Percentiles rank a stretch among this genome's conserved stretches.
phyloP scores from a whole-genome alignment of 2,888 invertebrate species.

The Idaea dimidiata region DNA sequence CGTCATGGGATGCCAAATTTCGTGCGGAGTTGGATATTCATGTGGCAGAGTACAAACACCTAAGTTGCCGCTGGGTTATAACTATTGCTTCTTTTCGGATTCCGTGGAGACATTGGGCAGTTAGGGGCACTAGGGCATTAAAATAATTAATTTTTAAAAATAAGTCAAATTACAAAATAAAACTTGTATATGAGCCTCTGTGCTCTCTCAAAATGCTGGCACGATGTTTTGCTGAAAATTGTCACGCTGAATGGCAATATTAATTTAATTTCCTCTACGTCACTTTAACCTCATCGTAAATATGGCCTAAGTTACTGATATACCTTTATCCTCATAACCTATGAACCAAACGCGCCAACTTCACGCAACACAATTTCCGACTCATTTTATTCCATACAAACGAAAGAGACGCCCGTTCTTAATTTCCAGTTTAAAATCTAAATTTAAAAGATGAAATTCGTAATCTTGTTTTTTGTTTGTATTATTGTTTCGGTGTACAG shows the following conservation, averaged over 20 bases:
- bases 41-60: no score
- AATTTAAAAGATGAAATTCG: not conserved
- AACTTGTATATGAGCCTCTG: no score
- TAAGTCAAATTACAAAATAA: no score
- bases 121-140: no score
- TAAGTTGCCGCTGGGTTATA: no score
- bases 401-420: not conserved
- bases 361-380: not conserved
- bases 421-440: not conserved
- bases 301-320: not conserved
- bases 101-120: no score
- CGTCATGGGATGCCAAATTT: no score
- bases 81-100: no score
- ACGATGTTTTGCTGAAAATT: no score
- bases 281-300: not conserved
- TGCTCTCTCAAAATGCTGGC: no score
- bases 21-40: no score
- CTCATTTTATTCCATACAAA: slow-evolving; percentile 1
- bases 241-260: not conserved
- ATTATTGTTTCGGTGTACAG: not conserved
- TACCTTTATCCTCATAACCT: not conserved
- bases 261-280: not conserved
- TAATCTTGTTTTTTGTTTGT: not conserved
- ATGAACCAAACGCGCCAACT: not conserved
- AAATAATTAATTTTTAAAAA: no score